A percentile compares a stretch with the other conserved stretches of the same genome.
Conservation (phyloP, 2,113 vertebrate genomes). For the Odontophorus gujanensis region DNA sequence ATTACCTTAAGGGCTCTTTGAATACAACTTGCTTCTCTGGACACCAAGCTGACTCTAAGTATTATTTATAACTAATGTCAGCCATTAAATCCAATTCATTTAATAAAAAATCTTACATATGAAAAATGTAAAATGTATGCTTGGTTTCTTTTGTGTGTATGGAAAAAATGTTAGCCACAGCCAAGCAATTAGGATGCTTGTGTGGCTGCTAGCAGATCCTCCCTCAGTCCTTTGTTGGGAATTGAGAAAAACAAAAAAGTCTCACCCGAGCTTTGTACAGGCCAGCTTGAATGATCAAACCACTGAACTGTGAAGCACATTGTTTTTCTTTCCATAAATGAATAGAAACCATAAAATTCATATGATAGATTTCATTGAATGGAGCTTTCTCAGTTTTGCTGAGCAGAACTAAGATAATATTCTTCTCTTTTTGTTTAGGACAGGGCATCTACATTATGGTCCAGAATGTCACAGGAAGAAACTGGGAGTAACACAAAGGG, state of each 20-base stretch:
- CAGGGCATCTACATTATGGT: background rate
- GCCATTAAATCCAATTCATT: background rate
- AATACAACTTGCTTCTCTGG: background rate
- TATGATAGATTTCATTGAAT: background rate
- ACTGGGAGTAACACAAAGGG: fast-evolving
- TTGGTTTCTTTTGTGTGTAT: background rate
- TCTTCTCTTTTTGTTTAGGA: background rate
- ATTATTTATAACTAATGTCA: background rate
- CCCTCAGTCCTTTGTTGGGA: background rate
- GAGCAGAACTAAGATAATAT: background rate
- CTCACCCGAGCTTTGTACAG: fast-evolving
- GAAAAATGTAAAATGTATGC: background rate
- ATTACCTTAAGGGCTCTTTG: background rate
- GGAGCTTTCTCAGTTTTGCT: background rate
- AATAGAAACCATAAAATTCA: background rate
- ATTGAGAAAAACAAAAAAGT: background rate
- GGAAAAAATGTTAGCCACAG: background rate
- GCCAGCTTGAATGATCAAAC: background rate
- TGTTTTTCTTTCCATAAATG: background rate
- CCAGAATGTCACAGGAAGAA: background rate
- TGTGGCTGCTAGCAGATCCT: background rate
- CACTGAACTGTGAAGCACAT: background rate
- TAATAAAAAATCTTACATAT: background rate
- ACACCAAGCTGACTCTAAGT: background rate
- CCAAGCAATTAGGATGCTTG: background rate